Conservation (phyloP, 1,140 invertebrate species). For the Drosophila persimilis region DNA sequence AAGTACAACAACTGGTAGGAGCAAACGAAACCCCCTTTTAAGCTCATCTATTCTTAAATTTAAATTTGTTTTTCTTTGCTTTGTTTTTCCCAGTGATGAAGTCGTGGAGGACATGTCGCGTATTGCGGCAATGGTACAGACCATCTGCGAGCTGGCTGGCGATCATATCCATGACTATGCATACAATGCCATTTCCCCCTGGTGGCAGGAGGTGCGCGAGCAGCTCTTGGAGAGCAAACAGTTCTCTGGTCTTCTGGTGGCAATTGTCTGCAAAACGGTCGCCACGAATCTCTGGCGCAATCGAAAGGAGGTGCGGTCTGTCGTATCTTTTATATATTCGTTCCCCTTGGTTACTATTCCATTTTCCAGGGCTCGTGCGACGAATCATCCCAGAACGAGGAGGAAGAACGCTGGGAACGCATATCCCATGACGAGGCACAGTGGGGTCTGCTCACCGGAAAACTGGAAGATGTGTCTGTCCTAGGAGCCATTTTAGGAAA, state of each 20-base stretch:
- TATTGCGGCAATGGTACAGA: constrained; percentile 70
- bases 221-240: constrained; percentile 88
- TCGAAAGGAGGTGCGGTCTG: constrained; percentile 48
- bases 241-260: constrained; percentile 89
- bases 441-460: constrained; percentile 93
- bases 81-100: constrained; percentile 62
- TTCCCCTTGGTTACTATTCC: neutral
- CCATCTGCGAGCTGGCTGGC: constrained; percentile 71
- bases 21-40: too few species aligned
- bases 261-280: constrained; percentile 90
- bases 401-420: constrained; percentile 90
- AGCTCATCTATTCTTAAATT: too few species aligned
- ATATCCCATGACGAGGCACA: constrained; percentile 92
- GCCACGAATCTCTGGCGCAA: constrained; percentile 84
- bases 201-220: constrained; percentile 90
- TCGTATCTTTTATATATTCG: neutral
- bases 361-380: constrained; percentile 70
- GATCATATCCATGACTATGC: constrained; percentile 83
- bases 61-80: neutral
- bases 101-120: constrained; percentile 76
- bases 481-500: constrained; percentile 87
- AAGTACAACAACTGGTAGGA: constrained; percentile 69
- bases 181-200: constrained; percentile 88
- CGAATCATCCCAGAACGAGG: constrained; percentile 81
- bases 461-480: constrained; percentile 94